Evolutionary conservation across 1,140 invertebrate species (phyloP).

Genomic region (Carcinoscorpius rotundicauda): DNA sequence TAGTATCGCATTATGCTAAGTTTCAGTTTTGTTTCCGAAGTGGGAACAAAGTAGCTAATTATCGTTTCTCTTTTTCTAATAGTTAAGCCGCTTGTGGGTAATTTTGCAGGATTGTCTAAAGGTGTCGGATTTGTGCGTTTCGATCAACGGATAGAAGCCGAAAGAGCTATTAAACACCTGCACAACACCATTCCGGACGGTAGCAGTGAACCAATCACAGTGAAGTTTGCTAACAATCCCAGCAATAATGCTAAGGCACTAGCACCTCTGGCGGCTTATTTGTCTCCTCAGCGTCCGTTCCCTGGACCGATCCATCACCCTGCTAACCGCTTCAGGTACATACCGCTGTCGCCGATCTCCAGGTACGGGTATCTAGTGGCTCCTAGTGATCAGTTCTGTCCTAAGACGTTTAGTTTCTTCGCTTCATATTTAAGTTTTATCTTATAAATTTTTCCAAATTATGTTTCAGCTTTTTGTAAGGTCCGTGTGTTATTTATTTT

Average conservation of each 20-base stretch:
- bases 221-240: slow-evolving; percentile 99
- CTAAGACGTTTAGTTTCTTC: too few species aligned
- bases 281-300: slow-evolving; percentile 54
- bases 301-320: slow-evolving; percentile 87
- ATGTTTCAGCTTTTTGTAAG: too few species aligned
- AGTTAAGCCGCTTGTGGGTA: too few species aligned
- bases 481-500: too few species aligned
- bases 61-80: not conserved
- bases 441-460: too few species aligned
- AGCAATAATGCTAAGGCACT: slow-evolving; percentile 81
- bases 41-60: too few species aligned
- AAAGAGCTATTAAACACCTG: slow-evolving; percentile 92
- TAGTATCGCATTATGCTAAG: too few species aligned
- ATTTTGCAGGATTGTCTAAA: slow-evolving; percentile 75
- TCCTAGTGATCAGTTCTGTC: too few species aligned
- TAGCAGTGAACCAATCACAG: slow-evolving; percentile 91
- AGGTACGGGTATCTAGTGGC: slow-evolving; percentile 32
- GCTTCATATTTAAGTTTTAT: too few species aligned
- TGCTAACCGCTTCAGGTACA: slow-evolving; percentile 80
- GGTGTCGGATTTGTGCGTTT: slow-evolving; percentile 99
- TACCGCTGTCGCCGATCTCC: slow-evolving; percentile 50
- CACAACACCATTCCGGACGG: slow-evolving; percentile 95
- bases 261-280: slow-evolving; percentile 81
- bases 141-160: slow-evolving; percentile 93
- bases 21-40: too few species aligned